These are phyloP conservation scores for Crotalus helleri DNA, from an alignment of 2,113 vertebrate genomes.

Conservation along the genomic window DNA sequence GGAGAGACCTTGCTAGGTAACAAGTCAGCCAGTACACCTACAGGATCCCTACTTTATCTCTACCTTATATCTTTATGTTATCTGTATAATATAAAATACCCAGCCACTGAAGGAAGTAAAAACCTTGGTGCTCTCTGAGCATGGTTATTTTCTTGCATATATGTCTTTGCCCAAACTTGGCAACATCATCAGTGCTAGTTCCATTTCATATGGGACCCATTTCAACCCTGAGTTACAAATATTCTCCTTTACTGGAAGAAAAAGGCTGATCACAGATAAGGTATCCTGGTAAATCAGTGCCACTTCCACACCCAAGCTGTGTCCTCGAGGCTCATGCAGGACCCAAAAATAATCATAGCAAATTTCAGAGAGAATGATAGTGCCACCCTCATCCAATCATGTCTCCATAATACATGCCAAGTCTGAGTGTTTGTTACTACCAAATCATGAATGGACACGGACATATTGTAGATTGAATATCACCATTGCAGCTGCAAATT, in stretches of 20 bases:
- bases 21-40: not conserved
- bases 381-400: not conserved
- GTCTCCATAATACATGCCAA: not conserved
- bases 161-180: not conserved
- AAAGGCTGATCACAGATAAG: not conserved
- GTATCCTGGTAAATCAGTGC: not conserved
- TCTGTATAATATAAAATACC: not conserved
- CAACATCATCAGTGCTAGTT: not conserved
- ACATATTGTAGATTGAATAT: not conserved
- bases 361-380: not conserved
- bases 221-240: not conserved
- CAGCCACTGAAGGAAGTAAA: not conserved
- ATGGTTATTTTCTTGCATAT: not conserved
- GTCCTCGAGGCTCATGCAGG: not conserved
- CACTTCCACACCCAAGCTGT: not conserved
- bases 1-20: not conserved
- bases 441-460: not conserved
- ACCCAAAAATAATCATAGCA: not conserved
- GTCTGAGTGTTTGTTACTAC: not conserved
- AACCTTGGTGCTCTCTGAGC: not conserved
- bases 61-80: not conserved
- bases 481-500: not conserved
- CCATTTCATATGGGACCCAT: not conserved
- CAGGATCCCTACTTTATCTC: not conserved
- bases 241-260: not conserved